Percentiles rank a stretch among this genome's conserved stretches.
Evolutionary conservation across 2,888 invertebrate species (phyloP).

Genomic region (Hemithea aestivaria): DNA sequence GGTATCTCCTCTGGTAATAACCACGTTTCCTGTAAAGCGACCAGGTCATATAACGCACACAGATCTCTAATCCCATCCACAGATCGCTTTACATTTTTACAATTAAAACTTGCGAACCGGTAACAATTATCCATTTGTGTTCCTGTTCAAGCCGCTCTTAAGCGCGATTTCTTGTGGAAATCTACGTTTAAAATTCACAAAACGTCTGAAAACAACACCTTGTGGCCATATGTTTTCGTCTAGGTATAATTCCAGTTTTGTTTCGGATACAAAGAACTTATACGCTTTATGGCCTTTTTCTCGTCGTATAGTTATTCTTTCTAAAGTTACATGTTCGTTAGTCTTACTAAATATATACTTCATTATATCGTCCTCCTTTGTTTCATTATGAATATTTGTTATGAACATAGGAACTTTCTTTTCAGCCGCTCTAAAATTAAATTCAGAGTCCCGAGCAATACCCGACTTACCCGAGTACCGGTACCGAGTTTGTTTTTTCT

Average conservation of each 20-base stretch:
- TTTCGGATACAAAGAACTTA: constrained; percentile 22
- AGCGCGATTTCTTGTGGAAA: constrained; percentile 1
- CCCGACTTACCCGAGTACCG: constrained; percentile 9
- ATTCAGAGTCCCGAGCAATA: constrained; percentile 1
- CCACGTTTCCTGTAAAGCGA: constrained; percentile 5
- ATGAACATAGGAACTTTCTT: neutral
- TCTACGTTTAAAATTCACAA: neutral
- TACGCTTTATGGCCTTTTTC: constrained; percentile 3
- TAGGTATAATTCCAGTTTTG: neutral
- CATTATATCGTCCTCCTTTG: neutral
- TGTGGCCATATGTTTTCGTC: neutral
- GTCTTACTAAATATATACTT: constrained; percentile 20
- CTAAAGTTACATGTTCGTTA: constrained; percentile 12
- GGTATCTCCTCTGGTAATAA: constrained; percentile 5
- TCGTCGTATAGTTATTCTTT: constrained; percentile 5
- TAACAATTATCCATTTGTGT: constrained; percentile 1
- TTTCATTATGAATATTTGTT: neutral
- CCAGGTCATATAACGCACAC: constrained; percentile 1
- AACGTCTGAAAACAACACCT: neutral
- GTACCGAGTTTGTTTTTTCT: constrained; percentile 1
- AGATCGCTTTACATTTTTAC: constrained; percentile 7
- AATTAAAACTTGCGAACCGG: constrained; percentile 15
- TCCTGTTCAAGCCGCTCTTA: neutral
- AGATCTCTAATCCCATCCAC: constrained; percentile 2
- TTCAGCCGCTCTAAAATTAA: no score